Evolutionary conservation across 2,113 vertebrate species (phyloP), one percentile per base, ranked within the genome.

Genomic region (Litocranius walleri): DNA sequence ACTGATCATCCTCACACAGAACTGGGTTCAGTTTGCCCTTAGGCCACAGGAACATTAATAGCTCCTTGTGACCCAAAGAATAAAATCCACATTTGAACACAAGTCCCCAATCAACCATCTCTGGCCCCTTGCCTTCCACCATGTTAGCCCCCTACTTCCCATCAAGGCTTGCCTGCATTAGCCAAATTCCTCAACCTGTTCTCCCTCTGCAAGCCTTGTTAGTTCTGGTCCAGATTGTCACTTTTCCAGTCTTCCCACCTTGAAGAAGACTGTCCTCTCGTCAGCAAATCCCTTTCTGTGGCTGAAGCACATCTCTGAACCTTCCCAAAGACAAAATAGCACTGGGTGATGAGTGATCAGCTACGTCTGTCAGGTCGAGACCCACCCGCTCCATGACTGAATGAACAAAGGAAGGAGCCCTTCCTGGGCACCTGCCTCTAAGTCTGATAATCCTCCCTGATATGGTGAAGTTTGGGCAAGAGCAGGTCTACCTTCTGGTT

Each of bases 191-290:
- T 19, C 30, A 23, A 16, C 6, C 48, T 6, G 1, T 15, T 50
- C 30, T 45, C 10, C 67, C 29, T 17, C 9, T 19, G 4, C 0
- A 3, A 43, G 27, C 19, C 15, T 71, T 21, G 43, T 30, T 36
- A 45, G 33, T 48, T 54, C 50, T 40, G 16, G 36, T 88, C 62
- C 80, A 80, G n/a, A 33, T 4, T 2, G 7, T 36, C 21, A n/a
- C 16, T 67, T 59, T 71, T 27, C 23, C 57, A 7, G 21, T 71
- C 17, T 83, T 8, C 33, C 30, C 40, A 62, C 30, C 71, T 67
- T 36, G 5, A 62, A 84, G 6, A 52, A 88, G 6, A 45, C 27
- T 5, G 5, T 52, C 50, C 29, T 89, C 59, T 92, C 64, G 6
- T 43, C 33, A 57, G 78, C 7, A 52, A 89, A 93, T 78, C 62